A percentile compares a stretch with the other conserved stretches of the same genome.
Evolutionary conservation across 2,888 invertebrate species (phyloP).

Genomic region (Himalopsyche anomala): DNA sequence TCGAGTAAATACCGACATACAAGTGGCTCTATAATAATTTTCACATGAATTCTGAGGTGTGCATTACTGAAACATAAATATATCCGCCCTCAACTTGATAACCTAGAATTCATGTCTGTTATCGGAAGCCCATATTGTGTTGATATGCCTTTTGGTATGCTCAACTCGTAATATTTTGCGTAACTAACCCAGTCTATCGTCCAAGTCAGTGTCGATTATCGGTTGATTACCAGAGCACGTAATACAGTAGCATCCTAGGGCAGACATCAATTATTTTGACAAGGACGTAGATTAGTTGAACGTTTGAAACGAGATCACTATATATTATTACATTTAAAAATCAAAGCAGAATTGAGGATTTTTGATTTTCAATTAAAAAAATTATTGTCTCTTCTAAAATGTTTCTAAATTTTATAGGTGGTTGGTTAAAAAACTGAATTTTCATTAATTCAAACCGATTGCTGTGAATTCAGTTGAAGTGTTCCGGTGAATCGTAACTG

Average conservation of each 20-base stretch:
- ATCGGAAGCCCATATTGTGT: not conserved
- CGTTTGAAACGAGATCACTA: too few relatives aligned
- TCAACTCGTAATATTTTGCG: slow-evolving; percentile 10
- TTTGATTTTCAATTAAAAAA: too few relatives aligned
- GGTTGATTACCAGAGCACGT: not conserved
- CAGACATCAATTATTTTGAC: slow-evolving; percentile 6
- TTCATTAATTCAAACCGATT: too few relatives aligned
- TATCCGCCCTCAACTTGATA: not conserved
- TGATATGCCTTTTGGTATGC: slow-evolving; percentile 9
- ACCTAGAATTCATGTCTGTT: not conserved
- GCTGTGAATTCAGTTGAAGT: too few relatives aligned
- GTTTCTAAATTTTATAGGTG: too few relatives aligned
- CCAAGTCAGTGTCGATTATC: slow-evolving; percentile 27
- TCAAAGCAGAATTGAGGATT: too few relatives aligned
- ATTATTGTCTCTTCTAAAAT: too few relatives aligned
- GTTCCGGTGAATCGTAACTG: too few relatives aligned
- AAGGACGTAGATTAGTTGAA: not conserved
- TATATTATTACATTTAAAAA: too few relatives aligned
- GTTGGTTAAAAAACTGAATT: too few relatives aligned
- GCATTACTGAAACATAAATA: not conserved
- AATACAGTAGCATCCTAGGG: not conserved
- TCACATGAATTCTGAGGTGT: not conserved
- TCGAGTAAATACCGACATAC: too few relatives aligned
- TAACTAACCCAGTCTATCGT: slow-evolving; percentile 13
- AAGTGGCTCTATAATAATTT: not conserved